Conservation (phyloP, 2,797 vertebrate species). For the Oophaga sylvatica region DNA sequence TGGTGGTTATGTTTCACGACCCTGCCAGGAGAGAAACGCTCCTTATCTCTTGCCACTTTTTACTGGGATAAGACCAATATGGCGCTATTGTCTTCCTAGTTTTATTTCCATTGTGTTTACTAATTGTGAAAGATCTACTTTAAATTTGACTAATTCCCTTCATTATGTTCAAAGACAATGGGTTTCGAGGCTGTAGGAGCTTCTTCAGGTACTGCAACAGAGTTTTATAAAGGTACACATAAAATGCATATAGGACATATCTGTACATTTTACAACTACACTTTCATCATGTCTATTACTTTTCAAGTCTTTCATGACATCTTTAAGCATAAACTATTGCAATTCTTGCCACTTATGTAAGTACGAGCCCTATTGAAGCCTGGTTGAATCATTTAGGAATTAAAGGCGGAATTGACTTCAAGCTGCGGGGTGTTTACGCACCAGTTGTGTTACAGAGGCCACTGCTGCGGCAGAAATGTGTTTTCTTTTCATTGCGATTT, state of each 20-base stretch:
- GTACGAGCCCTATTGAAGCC: background rate
- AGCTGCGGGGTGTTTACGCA: constrained; percentile 34
- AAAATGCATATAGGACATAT: background rate
- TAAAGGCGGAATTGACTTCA: constrained; percentile 26
- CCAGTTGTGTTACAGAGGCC: constrained; percentile 26
- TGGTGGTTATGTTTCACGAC: no score
- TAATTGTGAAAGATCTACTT: no score
- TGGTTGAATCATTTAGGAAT: constrained; percentile 39
- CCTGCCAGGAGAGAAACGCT: no score
- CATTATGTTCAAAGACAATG: no score
- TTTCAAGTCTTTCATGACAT: background rate
- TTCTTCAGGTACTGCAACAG: background rate
- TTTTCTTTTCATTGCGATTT: constrained; percentile 31
- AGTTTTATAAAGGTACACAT: background rate
- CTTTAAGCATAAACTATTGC: background rate
- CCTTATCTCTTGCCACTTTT: no score
- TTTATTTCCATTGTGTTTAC: no score
- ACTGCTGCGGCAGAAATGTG: background rate
- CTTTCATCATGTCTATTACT: constrained; percentile 1
- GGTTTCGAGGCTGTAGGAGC: no score
- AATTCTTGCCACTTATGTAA: constrained; percentile 12
- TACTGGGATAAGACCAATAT: no score
- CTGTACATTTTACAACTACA: background rate
- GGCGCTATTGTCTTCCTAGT: no score
- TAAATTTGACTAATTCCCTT: no score